Conservation (phyloP, 2,888 invertebrate species). For the Malacosoma neustria region DNA sequence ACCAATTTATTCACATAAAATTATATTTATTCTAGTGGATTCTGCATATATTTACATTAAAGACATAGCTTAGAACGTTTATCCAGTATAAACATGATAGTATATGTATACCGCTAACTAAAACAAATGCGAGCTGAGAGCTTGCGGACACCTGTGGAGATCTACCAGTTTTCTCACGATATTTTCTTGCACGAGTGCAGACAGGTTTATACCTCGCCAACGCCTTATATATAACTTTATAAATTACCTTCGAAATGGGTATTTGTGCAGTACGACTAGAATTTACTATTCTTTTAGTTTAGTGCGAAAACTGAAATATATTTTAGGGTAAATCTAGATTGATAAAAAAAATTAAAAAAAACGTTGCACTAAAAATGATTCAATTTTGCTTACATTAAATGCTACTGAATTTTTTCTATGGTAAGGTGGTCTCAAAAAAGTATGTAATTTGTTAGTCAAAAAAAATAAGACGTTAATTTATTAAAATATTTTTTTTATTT, state of each 20-base stretch:
- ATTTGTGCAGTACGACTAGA: background rate
- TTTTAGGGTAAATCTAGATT: no score
- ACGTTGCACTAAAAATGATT: no score
- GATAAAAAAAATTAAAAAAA: no score
- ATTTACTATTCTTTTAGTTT: background rate
- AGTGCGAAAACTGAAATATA: background rate
- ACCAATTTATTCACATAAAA: no score
- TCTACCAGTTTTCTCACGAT: conserved; percentile 23
- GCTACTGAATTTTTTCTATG: no score
- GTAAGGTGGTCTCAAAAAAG: no score
- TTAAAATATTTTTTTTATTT: no score
- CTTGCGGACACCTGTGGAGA: conserved; percentile 22
- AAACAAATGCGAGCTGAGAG: background rate
- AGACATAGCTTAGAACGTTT: background rate
- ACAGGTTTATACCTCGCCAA: conserved; percentile 22
- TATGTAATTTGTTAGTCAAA: no score
- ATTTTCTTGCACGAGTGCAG: conserved; percentile 29
- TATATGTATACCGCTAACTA: background rate
- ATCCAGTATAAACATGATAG: background rate
- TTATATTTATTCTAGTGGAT: no score
- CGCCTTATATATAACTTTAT: conserved; percentile 17
- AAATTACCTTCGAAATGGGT: conserved; percentile 1
- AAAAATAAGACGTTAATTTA: no score
- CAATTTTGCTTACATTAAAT: no score
- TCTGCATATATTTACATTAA: no score